Evolutionary conservation across 2,797 vertebrate species (phyloP).

Genomic region (Amblyraja radiata): DNA sequence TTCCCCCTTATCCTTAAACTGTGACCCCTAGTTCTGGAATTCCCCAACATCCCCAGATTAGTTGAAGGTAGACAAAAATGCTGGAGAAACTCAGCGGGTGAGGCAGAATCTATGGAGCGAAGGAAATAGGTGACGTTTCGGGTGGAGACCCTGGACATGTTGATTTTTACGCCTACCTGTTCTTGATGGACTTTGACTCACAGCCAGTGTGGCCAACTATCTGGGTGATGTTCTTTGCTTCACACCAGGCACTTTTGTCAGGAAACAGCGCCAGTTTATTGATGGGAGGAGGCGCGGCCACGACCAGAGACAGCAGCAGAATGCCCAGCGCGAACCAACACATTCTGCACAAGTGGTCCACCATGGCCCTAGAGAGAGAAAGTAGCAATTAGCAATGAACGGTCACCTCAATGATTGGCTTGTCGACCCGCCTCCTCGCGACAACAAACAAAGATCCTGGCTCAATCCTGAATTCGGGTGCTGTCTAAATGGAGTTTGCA

Average conservation of each 20-base stretch:
- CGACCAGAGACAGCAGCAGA: slow-evolving; percentile 60
- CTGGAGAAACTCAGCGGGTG: too few relatives aligned
- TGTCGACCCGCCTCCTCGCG: too few relatives aligned
- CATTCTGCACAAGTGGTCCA: slow-evolving; percentile 54
- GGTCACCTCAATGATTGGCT: neutral
- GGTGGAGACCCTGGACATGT: too few relatives aligned
- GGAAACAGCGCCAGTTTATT: slow-evolving; percentile 95
- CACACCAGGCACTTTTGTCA: slow-evolving; percentile 97
- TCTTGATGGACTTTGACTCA: slow-evolving; percentile 91
- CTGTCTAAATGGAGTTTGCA: too few relatives aligned
- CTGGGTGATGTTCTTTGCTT: slow-evolving; percentile 99
- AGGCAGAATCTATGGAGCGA: too few relatives aligned
- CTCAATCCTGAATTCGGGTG: too few relatives aligned
- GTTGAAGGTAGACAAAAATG: too few relatives aligned
- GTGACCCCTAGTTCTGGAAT: too few relatives aligned
- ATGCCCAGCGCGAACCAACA: slow-evolving; percentile 60
- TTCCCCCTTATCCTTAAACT: too few relatives aligned
- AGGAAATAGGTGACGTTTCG: too few relatives aligned
- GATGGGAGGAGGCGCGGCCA: slow-evolving; percentile 82
- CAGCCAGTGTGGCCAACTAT: slow-evolving; percentile 96
- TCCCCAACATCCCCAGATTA: too few relatives aligned
- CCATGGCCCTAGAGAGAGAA: slow-evolving; percentile 57
- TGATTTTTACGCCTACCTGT: slow-evolving; percentile 68
- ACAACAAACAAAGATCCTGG: too few relatives aligned
- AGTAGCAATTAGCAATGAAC: neutral